Evolutionary conservation across 2,888 invertebrate genomes (phyloP).

Genomic region (Polydrusus tereticollis): DNA sequence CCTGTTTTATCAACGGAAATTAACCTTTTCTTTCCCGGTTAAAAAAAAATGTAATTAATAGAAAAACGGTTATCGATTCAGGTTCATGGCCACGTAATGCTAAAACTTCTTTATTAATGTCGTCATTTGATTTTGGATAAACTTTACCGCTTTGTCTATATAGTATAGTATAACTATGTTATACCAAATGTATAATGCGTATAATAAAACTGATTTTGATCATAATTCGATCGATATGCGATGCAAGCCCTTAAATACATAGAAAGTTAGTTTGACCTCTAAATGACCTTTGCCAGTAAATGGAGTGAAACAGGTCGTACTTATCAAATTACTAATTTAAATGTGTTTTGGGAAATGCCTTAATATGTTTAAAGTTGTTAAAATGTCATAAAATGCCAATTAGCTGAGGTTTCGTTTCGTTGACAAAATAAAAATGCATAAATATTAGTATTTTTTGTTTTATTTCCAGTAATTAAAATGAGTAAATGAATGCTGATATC

Average conservation of each 20-base stretch:
- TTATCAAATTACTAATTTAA: not conserved
- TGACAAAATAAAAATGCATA: not conserved
- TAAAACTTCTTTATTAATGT: not conserved
- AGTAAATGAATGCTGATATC: not conserved
- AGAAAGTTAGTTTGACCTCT: constrained; percentile 33
- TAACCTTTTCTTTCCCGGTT: not conserved
- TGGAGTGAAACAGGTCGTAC: constrained; percentile 18
- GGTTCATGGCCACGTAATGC: too few species aligned
- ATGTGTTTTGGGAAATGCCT: constrained; percentile 22
- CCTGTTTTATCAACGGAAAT: not conserved
- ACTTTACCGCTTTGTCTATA: too few species aligned
- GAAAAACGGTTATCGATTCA: not conserved
- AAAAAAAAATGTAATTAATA: not conserved
- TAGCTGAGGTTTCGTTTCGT: not conserved
- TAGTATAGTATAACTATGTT: too few species aligned
- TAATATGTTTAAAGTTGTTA: constrained; percentile 18
- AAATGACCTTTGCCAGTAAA: constrained; percentile 33
- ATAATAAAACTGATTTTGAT: not conserved
- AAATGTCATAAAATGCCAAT: constrained; percentile 19
- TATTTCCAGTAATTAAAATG: not conserved
- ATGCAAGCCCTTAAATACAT: constrained; percentile 4
- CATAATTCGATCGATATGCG: not conserved
- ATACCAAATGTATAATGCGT: too few species aligned
- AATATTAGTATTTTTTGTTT: constrained; percentile 5
- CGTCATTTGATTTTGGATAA: too few species aligned